Conservation (phyloP, 1,140 invertebrate genomes). For the Cydia pomonella region DNA sequence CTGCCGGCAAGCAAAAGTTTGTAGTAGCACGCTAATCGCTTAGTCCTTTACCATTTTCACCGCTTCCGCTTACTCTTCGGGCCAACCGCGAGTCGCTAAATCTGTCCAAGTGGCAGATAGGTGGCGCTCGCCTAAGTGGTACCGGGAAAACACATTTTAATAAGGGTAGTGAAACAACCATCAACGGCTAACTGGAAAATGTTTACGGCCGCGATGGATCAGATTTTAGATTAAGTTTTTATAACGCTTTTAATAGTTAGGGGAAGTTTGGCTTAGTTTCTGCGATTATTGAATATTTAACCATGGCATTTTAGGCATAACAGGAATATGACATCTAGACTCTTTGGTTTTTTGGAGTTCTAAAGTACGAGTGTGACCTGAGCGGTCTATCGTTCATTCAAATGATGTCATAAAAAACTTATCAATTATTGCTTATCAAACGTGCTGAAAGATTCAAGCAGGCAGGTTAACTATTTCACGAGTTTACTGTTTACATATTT, state of each 20-base stretch:
- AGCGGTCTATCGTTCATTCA: too few species aligned
- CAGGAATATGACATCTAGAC: too few species aligned
- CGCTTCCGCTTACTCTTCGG: neutral
- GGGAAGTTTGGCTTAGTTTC: neutral
- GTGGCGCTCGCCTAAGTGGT: constrained; percentile 56
- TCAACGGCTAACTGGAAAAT: constrained; percentile 34
- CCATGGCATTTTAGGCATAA: too few species aligned
- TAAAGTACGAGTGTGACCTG: too few species aligned
- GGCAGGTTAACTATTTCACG: too few species aligned
- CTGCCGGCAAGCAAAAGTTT: too few species aligned
- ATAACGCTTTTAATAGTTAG: neutral
- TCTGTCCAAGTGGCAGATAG: constrained; percentile 65
- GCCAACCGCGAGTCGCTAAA: constrained; percentile 51
- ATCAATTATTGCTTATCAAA: too few species aligned
- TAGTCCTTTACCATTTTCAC: neutral
- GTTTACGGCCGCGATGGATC: constrained; percentile 11
- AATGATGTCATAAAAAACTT: too few species aligned
- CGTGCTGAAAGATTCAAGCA: too few species aligned
- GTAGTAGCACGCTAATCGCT: neutral
- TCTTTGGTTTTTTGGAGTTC: too few species aligned
- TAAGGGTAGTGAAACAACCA: constrained; percentile 46
- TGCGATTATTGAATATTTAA: neutral
- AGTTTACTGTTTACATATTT: too few species aligned
- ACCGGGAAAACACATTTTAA: constrained; percentile 62
- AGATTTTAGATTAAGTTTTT: constrained; percentile 29